Conservation (phyloP, 2,888 invertebrate species). For the Capitulum mitella region DNA sequence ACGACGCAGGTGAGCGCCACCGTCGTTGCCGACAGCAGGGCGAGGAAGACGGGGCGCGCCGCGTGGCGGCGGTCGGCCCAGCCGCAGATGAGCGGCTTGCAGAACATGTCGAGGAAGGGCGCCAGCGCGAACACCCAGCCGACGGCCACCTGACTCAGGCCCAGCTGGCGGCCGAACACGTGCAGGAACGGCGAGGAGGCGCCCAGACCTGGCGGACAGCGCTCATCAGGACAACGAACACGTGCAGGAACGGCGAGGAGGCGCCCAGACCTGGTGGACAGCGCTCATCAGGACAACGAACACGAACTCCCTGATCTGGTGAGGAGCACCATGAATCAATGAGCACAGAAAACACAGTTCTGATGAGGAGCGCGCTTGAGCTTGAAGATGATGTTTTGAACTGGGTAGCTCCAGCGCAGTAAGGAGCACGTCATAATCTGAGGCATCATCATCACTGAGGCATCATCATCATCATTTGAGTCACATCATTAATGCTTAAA, state of each 20-base stretch:
- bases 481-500: too few relatives aligned
- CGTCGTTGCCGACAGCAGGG: neutral
- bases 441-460: too few relatives aligned
- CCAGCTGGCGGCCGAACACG: slow-evolving; percentile 15
- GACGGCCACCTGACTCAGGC: neutral
- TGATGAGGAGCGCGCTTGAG: too few relatives aligned
- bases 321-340: too few relatives aligned
- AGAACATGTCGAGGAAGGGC: slow-evolving; percentile 9
- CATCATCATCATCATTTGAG: too few relatives aligned
- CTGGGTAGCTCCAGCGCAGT: too few relatives aligned
- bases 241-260: neutral
- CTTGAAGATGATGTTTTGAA: too few relatives aligned
- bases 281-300: too few relatives aligned
- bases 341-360: too few relatives aligned
- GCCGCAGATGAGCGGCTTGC: neutral
- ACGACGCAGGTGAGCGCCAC: neutral
- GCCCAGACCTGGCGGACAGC: slow-evolving; percentile 17
- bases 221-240: too few relatives aligned
- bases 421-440: too few relatives aligned
- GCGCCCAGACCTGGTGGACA: neutral
- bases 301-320: neutral
- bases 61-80: neutral
- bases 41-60: neutral
- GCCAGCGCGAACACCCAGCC: neutral
- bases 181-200: neutral